Base-by-base conservation (phyloP, 2,113 vertebrate genomes). In the Oxyruncus cristatus region DNA sequence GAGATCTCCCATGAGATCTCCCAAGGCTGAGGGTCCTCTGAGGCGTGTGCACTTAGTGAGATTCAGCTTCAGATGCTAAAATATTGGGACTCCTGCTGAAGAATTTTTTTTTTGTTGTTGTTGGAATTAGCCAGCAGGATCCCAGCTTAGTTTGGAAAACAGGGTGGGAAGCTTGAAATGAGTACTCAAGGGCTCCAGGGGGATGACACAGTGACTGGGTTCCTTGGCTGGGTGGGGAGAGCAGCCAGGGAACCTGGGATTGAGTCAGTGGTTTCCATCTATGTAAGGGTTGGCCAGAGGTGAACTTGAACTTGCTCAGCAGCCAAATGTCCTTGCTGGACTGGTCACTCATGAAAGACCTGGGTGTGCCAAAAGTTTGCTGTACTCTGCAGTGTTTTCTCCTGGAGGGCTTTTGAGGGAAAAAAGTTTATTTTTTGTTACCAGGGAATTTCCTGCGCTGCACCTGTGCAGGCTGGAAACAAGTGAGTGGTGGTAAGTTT, bases 281-380 rank as follows among this genome's bases (percentile, higher is more conserved):
- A 96, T 81, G 46, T 33, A 50, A 92, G 87, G 96, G 97, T 96
- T 98, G 97, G 93, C 97, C 96, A 97, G 97, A 97, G 97, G 97
- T 95, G 95, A 98, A 65, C 8, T 23, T 30, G 56, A 85, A 73
- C 71, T 90, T 88, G 55, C 42, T 68, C 44, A 21, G 78, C 58
- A 58, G 88, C 92, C 94, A 49, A 28, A 75, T 61, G 77, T 83
- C 93, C 82, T 93, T 71, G 63, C 21, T 42, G 73, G 67, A 70
- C 67, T 58, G 92, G 49, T 63, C 85, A 71, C 68, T 85, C 5
- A 6, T 26, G 59, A 90, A 70, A 85, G 71, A 44, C n/a, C 26
- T 83, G 75, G 26, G 42, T 12, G 56, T 91, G 63, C 81, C 53
- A 13, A 14, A 53, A 75, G 35, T 15, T 56, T 71, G 32, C n/a